Evolutionary conservation across 2,113 vertebrate genomes (phyloP), one percentile per base, ranked within the genome.

Genomic region (Bombycilla garrulus): DNA sequence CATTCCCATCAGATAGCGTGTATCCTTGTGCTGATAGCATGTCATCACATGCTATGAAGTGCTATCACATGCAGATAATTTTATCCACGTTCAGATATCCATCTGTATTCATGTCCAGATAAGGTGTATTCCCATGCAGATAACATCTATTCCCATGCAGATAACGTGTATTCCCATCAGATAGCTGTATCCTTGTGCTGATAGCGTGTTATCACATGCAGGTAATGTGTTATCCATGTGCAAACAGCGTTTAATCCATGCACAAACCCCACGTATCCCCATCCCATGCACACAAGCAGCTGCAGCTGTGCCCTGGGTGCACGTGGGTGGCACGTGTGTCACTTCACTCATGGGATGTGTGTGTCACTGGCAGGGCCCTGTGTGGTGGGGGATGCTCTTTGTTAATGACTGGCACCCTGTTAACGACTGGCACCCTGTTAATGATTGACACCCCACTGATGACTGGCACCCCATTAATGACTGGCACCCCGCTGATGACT

Each of bases 281-380:
- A 1, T 20, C 36, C n/a, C 57, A 24, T 2, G 29, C 5, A 10
- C 50, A 11, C n/a, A 6, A 5, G 11, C 9, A 7, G 22, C 71
- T 45, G 33, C 69, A 17, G 38, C 12, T 0, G 0, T 33, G 38
- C 18, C 35, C 56, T 22, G 25, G 10, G 2, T 15, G 15, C 28
- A 0, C 2, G 47, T 26, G 42, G 44, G 8, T 35, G 69, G 11
- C 29, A 4, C 5, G 1, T 5, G 20, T 8, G 1, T 35, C 6
- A 40, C 38, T 12, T 12, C 31, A 7, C 2, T 20, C 23, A 0
- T 0, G 20, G 8, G 6, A 42, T 10, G 0, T 1, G 11, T 4
- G 36, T 48, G 74, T 8, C 33, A 17, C 15, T 29, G 85, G 47
- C 47, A 11, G 40, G 86, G 17, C 31, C 4, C 40, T 3, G 8